Evolutionary conservation across 2,888 invertebrate species (phyloP), one percentile per base, ranked within the genome.

Genomic region (Apamea epomidion): DNA sequence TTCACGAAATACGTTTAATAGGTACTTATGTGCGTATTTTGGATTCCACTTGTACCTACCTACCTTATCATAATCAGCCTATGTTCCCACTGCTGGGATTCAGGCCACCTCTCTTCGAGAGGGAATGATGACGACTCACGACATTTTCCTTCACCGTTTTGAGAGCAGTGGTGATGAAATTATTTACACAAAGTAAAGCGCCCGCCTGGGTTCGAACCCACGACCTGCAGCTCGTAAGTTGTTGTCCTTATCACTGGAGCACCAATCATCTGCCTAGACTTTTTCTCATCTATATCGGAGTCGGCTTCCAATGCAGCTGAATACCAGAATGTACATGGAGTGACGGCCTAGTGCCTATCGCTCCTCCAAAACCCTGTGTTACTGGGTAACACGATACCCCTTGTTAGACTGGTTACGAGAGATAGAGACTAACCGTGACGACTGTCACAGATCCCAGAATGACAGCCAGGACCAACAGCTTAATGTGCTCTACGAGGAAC

Each of bases 1-100:
- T 78, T 76, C 69, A 29, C 74, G 12, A 71, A 67, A 76, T 70
- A 4, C 10, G 7, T 69, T 32, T 16, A 6, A 48, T 25, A 54
- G n/a, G n/a, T n/a, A n/a, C n/a, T n/a, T n/a, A n/a, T 62, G 83
- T 64, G 84, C 81, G 29, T 42, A 21, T 58, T n/a, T 58, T 18
- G 21, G 0, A n/a, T 48, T 76, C 12, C 7, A 2, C 32, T 1
- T 25, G 51, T 10, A 21, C 48, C 54, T 32, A 70, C 29, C 48
- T 71, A 54, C 10, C 25, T 25, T 10, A 25, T 32, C 25, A 51
- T 21, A 21, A 21, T 51, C 51, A 21, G 51, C 51, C 51, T 54
- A 21, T 54, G 21, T 54, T 54, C 21, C 54, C 21, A 54, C 54
- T 54, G 54, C 21, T 21, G 54, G 54, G 21, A 51, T 18, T 18